phyloP scores from a whole-genome alignment of 2,888 invertebrate genomes.

The Himalopsyche kuldschensis region DNA sequence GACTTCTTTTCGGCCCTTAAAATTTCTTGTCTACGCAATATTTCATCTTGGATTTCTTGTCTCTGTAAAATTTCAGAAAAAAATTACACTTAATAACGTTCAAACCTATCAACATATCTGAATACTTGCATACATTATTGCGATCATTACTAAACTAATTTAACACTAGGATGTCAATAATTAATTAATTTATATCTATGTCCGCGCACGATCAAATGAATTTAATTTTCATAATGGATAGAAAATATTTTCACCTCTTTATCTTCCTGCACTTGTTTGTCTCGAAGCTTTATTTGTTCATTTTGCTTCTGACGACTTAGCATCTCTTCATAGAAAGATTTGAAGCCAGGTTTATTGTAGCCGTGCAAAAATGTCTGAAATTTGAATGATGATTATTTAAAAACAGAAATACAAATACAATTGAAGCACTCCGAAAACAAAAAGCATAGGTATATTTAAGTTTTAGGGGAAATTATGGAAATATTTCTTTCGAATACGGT shows the following conservation, averaged over 20 bases:
- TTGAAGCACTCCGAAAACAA: no score
- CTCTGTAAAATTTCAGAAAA: slow-evolving; percentile 48
- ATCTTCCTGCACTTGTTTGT: slow-evolving; percentile 66
- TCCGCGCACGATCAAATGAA: neutral
- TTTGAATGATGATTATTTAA: neutral
- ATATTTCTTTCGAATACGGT: no score
- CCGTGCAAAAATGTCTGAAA: slow-evolving; percentile 73
- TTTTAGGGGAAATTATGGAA: no score
- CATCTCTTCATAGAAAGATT: slow-evolving; percentile 94
- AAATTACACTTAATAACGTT: neutral
- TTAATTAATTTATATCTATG: neutral
- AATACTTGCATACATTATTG: neutral
- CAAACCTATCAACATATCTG: neutral
- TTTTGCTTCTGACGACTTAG: slow-evolving; percentile 68
- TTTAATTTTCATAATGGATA: neutral
- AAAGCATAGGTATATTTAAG: no score
- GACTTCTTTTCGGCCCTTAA: slow-evolving; percentile 68
- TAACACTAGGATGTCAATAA: no score
- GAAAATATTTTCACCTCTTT: slow-evolving; percentile 57
- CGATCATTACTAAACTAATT: neutral
- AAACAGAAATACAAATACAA: no score
- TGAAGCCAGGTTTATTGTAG: slow-evolving; percentile 77
- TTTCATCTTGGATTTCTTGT: slow-evolving; percentile 73
- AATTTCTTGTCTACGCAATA: slow-evolving; percentile 77
- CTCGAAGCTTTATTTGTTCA: slow-evolving; percentile 64